Evolutionary conservation across 2,113 vertebrate genomes (phyloP).

Genomic region (Charina bottae): DNA sequence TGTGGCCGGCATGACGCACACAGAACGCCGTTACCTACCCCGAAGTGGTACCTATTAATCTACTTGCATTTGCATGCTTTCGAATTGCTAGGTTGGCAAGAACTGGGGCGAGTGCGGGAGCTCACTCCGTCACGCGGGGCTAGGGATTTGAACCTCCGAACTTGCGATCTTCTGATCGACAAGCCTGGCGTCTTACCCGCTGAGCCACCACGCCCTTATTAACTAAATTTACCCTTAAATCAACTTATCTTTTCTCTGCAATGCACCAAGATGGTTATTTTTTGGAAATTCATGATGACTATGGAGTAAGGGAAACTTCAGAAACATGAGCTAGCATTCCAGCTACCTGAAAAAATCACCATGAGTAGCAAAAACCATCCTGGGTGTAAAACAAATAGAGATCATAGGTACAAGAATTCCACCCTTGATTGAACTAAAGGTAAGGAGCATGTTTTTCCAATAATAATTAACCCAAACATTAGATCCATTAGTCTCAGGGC

Average conservation of each 20-base stretch:
- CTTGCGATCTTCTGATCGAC: too few relatives aligned
- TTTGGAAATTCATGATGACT: background rate
- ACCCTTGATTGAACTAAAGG: fast-evolving
- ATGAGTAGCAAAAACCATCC: background rate
- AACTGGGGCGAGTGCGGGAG: too few relatives aligned
- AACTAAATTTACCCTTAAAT: background rate
- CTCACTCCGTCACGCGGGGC: too few relatives aligned
- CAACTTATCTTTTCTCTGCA: background rate
- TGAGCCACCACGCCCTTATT: too few relatives aligned
- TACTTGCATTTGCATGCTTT: too few relatives aligned
- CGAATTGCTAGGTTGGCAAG: too few relatives aligned
- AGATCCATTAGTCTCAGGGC: fast-evolving
- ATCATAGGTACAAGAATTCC: fast-evolving
- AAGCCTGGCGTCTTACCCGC: too few relatives aligned
- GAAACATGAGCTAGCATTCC: fast-evolving
- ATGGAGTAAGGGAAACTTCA: background rate
- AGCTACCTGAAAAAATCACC: background rate
- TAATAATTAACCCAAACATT: fast-evolving
- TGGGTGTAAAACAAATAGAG: fast-evolving
- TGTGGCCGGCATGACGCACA: too few relatives aligned
- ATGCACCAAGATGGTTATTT: background rate
- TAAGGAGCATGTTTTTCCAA: background rate
- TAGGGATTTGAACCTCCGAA: too few relatives aligned
- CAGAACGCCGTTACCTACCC: too few relatives aligned
- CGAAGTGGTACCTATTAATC: too few relatives aligned